These are phyloP conservation scores for Crioceris asparagi DNA, from an alignment of 2,888 invertebrate species.

Conservation along the genomic window DNA sequence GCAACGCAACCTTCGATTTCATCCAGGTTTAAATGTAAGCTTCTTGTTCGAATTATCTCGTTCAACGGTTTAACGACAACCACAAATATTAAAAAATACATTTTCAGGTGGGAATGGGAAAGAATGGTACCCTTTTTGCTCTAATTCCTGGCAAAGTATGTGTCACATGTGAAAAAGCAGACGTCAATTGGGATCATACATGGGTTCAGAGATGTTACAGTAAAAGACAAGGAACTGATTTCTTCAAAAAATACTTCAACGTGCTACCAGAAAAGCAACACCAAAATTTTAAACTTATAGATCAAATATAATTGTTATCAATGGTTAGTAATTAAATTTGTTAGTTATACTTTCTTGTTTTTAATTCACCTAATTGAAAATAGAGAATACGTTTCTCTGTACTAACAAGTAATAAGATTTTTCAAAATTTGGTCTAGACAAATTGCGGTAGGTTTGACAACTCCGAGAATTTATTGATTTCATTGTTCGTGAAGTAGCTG, in stretches of 20 bases:
- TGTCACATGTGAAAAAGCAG: conserved; percentile 70
- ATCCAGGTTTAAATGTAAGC: conserved; percentile 66
- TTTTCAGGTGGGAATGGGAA: conserved; percentile 70
- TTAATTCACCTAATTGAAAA: too few relatives aligned
- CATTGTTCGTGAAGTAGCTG: too few relatives aligned
- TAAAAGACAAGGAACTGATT: conserved; percentile 51
- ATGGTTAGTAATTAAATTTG: background rate
- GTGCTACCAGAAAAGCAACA: conserved; percentile 70
- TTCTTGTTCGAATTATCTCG: background rate
- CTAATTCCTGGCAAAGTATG: conserved; percentile 67
- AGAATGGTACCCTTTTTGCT: conserved; percentile 70
- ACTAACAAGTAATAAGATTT: too few relatives aligned
- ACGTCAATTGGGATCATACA: conserved; percentile 66
- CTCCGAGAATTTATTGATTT: too few relatives aligned
- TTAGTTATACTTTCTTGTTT: background rate
- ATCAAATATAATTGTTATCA: conserved; percentile 46
- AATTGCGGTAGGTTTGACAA: too few relatives aligned
- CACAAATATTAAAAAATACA: too few relatives aligned
- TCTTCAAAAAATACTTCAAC: conserved; percentile 79
- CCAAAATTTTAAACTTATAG: conserved; percentile 64
- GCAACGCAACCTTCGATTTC: conserved; percentile 60
- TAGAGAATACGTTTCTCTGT: too few relatives aligned
- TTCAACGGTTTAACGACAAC: background rate
- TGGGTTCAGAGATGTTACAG: conserved; percentile 60
- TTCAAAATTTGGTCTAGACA: too few relatives aligned